Evolutionary conservation across 2,113 vertebrate species (phyloP), one percentile per base, ranked within the genome.

Genomic region (Meriones unguiculatus): DNA sequence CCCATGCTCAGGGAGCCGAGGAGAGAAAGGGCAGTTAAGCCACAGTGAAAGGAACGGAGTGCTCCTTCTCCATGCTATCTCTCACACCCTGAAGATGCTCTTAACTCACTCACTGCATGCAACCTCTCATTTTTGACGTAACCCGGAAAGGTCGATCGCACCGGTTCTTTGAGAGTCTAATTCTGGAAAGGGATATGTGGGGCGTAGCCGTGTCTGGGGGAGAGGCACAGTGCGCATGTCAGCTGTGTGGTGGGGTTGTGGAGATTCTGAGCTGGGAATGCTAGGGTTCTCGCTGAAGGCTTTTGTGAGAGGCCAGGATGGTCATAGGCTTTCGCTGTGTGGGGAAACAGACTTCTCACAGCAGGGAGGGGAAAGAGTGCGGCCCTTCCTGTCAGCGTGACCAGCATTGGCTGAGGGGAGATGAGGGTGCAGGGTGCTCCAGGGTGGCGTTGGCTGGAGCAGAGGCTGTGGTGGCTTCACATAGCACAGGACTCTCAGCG

Each of bases 1-100:
- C 14, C 18, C 32, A 35, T 24, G 5, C 25, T 57, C 57, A 70
- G 17, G 41, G 2, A 5, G 24, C 30, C 4, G 50, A 22, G 18
- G 17, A 65, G 17, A 76, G 59, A n/a, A 52, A 18, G 1, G 2
- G 1, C 32, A 13, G 30, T 3, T 30, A 24, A 32, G 17, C 20
- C 25, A 28, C 14, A 57, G 24, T 10, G 17, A 30, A 24, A 38
- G 41, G 3, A 46, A 46, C 41, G 20, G 11, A 7, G 1, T 12
- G 2, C 5, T 54, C 5, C 1, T 7, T 57, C 13, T 0, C 14
- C 5, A 1, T 0, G 7, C 62, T 25, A 1, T 0, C 9, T 11
- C 38, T 12, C 4, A 14, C 0, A 3, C 46, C 52, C 38, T 2
- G 77, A 17, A 30, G 59, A 17, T 8, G 50, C 38, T 46, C 50